phyloP scores from a whole-genome alignment of 1,140 invertebrate genomes.

The Drosophila melanica region DNA sequence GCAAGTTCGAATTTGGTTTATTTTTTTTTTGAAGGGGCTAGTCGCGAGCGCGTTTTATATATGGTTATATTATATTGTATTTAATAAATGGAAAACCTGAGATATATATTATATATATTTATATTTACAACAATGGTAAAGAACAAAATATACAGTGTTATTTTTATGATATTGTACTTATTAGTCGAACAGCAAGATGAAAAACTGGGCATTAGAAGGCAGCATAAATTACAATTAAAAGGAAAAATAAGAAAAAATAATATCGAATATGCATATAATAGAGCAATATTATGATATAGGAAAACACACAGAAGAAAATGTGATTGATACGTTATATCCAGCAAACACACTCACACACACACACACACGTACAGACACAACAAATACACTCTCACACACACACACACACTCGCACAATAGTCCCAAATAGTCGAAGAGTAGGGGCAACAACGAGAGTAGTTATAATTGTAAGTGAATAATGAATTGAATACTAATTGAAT shows the following conservation, averaged over 20 bases:
- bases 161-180: constrained; percentile 82
- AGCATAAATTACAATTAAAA: constrained; percentile 5
- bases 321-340: constrained; percentile 12
- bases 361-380: constrained; percentile 10
- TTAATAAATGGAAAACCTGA: constrained; percentile 76
- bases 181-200: constrained; percentile 56
- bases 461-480: constrained; percentile 22
- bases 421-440: constrained; percentile 1
- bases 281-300: constrained; percentile 42
- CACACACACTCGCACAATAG: not conserved
- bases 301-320: constrained; percentile 16
- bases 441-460: too few relatives aligned
- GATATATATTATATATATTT: constrained; percentile 79
- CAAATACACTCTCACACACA: not conserved
- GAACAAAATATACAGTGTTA: constrained; percentile 83
- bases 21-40: constrained; percentile 8
- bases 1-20: not conserved
- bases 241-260: constrained; percentile 8
- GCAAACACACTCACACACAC: constrained; percentile 3
- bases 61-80: constrained; percentile 78
- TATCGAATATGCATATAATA: constrained; percentile 32
- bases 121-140: constrained; percentile 76
- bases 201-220: constrained; percentile 59
- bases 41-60: constrained; percentile 58
- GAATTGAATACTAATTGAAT: constrained; percentile 33